These are phyloP conservation scores for Tolmerus cingulatus DNA, from an alignment of 2,888 invertebrate genomes.

Conservation along the genomic window DNA sequence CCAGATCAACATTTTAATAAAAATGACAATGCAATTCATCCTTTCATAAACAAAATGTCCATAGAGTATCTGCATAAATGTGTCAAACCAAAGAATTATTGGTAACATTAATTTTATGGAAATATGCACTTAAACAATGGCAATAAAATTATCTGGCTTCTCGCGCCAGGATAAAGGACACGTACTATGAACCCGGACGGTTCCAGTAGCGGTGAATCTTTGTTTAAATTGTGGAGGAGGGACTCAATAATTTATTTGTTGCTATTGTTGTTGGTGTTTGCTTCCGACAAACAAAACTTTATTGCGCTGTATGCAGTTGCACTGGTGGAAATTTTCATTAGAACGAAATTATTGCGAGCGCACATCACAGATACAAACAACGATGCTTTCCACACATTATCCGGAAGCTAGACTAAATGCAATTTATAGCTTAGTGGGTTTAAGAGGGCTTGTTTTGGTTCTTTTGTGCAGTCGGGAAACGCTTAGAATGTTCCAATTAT, in stretches of 20 bases:
- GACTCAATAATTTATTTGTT: background rate
- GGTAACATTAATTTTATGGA: background rate
- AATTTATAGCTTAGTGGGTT: background rate
- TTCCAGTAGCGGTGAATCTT: background rate
- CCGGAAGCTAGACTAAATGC: background rate
- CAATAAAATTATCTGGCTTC: background rate
- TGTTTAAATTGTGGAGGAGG: background rate
- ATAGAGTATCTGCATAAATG: background rate
- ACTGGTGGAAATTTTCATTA: background rate
- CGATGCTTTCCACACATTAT: background rate
- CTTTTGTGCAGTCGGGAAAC: background rate
- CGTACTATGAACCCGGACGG: background rate
- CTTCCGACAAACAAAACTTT: background rate
- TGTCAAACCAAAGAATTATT: background rate
- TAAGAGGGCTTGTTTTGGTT: background rate
- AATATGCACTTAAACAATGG: background rate
- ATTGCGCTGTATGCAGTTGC: background rate
- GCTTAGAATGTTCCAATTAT: background rate
- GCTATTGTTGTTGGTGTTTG: background rate
- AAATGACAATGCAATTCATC: background rate
- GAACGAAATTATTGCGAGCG: background rate
- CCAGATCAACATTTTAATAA: background rate
- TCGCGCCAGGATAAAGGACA: background rate
- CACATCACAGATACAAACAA: background rate
- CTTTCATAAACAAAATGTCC: background rate